Conservation (phyloP, 2,113 vertebrate species). For the Catharus fuscescens region DNA sequence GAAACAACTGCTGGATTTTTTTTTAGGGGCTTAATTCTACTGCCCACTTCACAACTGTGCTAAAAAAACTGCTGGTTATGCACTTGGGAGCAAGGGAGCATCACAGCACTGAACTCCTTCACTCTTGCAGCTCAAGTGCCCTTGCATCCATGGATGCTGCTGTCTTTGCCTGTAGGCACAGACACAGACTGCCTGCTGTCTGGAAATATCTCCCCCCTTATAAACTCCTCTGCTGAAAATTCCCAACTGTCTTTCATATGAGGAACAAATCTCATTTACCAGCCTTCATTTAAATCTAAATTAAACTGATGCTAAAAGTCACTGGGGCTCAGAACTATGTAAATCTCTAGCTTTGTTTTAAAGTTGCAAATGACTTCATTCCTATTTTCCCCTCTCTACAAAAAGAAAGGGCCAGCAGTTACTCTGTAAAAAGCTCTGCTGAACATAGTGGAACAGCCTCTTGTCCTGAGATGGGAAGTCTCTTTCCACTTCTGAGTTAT, state of each 20-base stretch:
- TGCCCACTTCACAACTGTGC: neutral
- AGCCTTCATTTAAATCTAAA: slow-evolving; percentile 59
- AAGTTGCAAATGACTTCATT: neutral
- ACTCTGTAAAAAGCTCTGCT: neutral
- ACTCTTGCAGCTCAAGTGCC: neutral
- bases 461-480: neutral
- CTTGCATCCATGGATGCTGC: neutral
- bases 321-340: slow-evolving; percentile 9
- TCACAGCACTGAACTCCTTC: neutral
- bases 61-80: neutral
- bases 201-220: neutral
- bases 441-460: neutral
- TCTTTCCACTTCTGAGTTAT: neutral
- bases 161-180: slow-evolving; percentile 39
- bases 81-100: neutral
- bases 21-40: neutral
- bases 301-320: slow-evolving; percentile 41
- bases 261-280: slow-evolving; percentile 43
- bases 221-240: slow-evolving; percentile 21
- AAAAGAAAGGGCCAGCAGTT: neutral
- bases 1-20: neutral
- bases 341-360: slow-evolving; percentile 19
- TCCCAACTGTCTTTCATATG: slow-evolving; percentile 8
- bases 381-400: neutral
- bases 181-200: slow-evolving; percentile 48